A percentile compares a stretch with the other conserved stretches of the same genome.
Conservation (phyloP, 2,113 vertebrate species). For the Phodopus roborovskii region DNA sequence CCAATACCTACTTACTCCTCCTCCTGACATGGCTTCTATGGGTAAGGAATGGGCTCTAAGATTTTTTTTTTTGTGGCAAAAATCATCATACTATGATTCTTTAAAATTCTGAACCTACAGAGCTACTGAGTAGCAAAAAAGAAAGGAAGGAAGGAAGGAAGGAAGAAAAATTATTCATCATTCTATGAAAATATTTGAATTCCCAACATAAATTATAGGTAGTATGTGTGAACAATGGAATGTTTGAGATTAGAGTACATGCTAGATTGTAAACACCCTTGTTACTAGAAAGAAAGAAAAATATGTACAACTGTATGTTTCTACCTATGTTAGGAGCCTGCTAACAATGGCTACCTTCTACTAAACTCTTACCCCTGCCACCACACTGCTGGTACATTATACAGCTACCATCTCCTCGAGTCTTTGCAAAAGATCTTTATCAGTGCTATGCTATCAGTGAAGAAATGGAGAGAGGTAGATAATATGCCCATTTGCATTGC, state of each 20-base stretch:
- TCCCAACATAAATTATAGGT: not conserved
- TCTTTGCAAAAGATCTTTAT: not conserved
- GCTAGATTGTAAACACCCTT: not conserved
- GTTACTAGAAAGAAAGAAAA: not conserved
- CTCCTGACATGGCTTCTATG: not conserved
- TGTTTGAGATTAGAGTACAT: not conserved
- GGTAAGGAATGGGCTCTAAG: not conserved
- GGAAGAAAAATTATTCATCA: too few relatives aligned
- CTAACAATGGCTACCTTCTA: not conserved
- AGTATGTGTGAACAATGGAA: not conserved
- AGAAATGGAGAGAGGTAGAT: not conserved
- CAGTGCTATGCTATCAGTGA: not conserved
- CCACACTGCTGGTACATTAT: not conserved
- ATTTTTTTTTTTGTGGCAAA: not conserved
- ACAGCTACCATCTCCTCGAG: not conserved
- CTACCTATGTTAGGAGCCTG: not conserved
- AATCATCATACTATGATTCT: not conserved
- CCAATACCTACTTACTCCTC: not conserved
- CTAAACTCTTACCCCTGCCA: not conserved
- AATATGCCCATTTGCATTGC: not conserved
- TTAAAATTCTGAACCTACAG: conserved; percentile 17
- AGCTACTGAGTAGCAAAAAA: too few relatives aligned
- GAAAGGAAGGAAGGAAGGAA: too few relatives aligned
- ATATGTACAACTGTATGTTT: not conserved
- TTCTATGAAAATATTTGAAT: not conserved